Percentiles rank a stretch among this genome's conserved stretches.
phyloP scores from a whole-genome alignment of 2,888 invertebrate genomes.

The Phania funesta region DNA sequence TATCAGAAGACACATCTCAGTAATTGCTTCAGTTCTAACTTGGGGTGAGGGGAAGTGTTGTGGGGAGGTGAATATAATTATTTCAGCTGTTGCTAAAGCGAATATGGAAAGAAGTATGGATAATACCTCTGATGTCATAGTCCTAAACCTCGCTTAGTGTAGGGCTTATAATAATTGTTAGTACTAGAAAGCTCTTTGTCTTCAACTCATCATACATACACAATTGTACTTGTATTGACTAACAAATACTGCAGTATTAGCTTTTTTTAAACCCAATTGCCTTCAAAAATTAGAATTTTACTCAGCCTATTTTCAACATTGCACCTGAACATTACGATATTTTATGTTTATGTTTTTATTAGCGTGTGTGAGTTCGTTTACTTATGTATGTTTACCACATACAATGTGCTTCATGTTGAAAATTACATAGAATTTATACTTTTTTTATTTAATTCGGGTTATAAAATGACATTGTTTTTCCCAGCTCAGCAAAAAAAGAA shows the following conservation, averaged over 20 bases:
- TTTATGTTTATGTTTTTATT: background rate
- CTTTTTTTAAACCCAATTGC: slow-evolving; percentile 25
- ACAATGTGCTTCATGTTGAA: slow-evolving; percentile 43
- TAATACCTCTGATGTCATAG: too few species aligned
- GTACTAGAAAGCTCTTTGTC: slow-evolving; percentile 17
- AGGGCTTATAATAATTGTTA: slow-evolving; percentile 11
- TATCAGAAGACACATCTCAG: too few species aligned
- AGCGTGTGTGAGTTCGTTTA: background rate
- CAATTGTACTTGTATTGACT: slow-evolving; percentile 6
- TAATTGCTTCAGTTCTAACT: too few species aligned
- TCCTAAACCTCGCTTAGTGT: background rate
- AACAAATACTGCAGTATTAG: slow-evolving; percentile 53
- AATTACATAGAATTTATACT: slow-evolving; percentile 48
- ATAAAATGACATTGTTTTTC: slow-evolving; percentile 64
- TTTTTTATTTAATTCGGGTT: slow-evolving; percentile 40
- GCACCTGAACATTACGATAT: slow-evolving; percentile 49
- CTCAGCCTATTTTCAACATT: slow-evolving; percentile 59
- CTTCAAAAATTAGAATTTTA: slow-evolving; percentile 43
- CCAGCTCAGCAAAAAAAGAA: slow-evolving; percentile 13
- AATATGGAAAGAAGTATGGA: too few species aligned
- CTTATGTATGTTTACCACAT: slow-evolving; percentile 34
- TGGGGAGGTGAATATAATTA: too few species aligned
- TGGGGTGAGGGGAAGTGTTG: too few species aligned
- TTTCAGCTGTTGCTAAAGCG: too few species aligned
- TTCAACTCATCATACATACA: background rate